Percentiles rank a stretch among this genome's conserved stretches.
Conservation (phyloP, 1,140 invertebrate genomes). For the Heterodera schachtii region DNA sequence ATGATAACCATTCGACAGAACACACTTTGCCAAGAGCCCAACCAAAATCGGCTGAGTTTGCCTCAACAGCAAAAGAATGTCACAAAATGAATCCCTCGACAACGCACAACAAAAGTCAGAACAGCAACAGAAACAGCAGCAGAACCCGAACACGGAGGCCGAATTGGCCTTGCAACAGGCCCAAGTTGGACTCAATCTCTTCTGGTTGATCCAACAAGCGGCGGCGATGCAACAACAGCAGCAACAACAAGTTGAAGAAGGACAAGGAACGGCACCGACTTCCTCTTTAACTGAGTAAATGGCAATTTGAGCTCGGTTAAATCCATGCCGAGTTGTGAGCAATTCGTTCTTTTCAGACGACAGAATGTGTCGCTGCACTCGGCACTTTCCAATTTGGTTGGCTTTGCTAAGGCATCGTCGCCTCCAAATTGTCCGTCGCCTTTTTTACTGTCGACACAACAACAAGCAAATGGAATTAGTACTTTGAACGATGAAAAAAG, state of each 20-base stretch:
- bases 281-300: conserved; percentile 3
- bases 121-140: neutral
- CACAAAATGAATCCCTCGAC: neutral
- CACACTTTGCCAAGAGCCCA: neutral
- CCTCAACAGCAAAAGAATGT: neutral
- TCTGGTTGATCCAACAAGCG: neutral
- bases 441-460: neutral
- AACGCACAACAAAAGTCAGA: neutral
- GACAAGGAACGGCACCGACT: neutral
- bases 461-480: too few relatives aligned
- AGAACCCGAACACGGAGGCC: neutral
- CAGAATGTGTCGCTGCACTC: neutral
- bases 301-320: too few relatives aligned
- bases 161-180: neutral
- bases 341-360: neutral
- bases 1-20: neutral
- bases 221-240: neutral
- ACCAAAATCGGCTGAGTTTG: neutral
- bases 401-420: neutral
- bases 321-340: too few relatives aligned
- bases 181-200: neutral
- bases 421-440: neutral
- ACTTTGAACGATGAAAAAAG: neutral
- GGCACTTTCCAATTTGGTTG: neutral
- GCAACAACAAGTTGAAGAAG: neutral